Conservation (phyloP, 1,140 invertebrate species). For the Aphaenogaster rudis region DNA sequence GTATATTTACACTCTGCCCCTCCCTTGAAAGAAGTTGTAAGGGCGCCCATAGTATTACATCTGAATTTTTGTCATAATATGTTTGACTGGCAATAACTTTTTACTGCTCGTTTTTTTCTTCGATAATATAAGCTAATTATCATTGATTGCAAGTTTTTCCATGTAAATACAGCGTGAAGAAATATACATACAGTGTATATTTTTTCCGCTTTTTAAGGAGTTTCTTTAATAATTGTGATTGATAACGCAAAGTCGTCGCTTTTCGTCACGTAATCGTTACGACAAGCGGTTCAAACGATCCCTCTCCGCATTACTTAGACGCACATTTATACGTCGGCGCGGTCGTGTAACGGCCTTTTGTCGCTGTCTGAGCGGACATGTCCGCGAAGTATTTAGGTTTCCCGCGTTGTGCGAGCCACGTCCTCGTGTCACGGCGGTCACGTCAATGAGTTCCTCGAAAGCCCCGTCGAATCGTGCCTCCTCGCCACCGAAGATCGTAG, state of each 20-base stretch:
- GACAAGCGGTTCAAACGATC: not conserved
- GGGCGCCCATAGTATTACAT: not conserved
- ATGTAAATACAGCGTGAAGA: not conserved
- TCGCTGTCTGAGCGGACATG: constrained; percentile 29
- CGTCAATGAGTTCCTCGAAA: constrained; percentile 72
- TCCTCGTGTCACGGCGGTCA: constrained; percentile 58
- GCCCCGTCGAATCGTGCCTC: constrained; percentile 57
- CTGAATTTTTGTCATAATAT: not conserved
- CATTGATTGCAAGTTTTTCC: not conserved
- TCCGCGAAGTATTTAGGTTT: constrained; percentile 59
- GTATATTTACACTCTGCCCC: too few relatives aligned
- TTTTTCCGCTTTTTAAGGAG: not conserved
- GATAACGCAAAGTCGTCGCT: not conserved
- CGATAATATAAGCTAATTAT: not conserved
- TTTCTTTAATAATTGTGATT: not conserved
- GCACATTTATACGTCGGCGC: constrained; percentile 7
- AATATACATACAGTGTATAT: not conserved
- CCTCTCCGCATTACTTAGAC: constrained; percentile 11
- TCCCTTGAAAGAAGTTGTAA: too few relatives aligned
- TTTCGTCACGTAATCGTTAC: not conserved
- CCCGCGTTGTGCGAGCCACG: constrained; percentile 58
- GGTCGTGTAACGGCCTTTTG: constrained; percentile 57
- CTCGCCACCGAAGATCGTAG: constrained; percentile 59
- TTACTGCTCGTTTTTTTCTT: not conserved
- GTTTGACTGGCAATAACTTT: not conserved